Evolutionary conservation across 2,888 invertebrate genomes (phyloP).

Genomic region (Dione vanillae): DNA sequence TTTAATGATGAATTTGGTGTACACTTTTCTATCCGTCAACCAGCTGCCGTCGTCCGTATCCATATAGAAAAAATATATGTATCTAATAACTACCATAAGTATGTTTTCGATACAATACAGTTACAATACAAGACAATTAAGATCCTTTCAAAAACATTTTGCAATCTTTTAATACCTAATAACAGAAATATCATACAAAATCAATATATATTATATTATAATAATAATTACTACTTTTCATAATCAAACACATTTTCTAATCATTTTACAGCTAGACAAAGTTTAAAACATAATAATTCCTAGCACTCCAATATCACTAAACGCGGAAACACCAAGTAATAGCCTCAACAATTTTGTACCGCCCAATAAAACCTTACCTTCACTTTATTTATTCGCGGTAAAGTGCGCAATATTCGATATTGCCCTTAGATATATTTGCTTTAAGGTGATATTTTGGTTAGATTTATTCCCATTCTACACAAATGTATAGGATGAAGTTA

Average conservation of each 20-base stretch:
- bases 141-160: too few species aligned
- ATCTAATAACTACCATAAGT: too few species aligned
- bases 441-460: constrained; percentile 25
- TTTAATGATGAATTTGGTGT: too few species aligned
- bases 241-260: not conserved
- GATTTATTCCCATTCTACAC: constrained; percentile 30
- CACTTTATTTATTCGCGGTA: constrained; percentile 80
- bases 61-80: too few species aligned
- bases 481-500: constrained; percentile 19
- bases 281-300: constrained; percentile 60
- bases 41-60: too few species aligned
- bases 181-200: too few species aligned
- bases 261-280: not conserved
- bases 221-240: too few species aligned
- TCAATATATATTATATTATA: too few species aligned
- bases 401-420: constrained; percentile 81
- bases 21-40: too few species aligned
- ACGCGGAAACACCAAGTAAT: constrained; percentile 77
- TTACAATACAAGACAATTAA: too few species aligned
- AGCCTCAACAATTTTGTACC: constrained; percentile 80
- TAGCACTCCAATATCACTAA: constrained; percentile 78
- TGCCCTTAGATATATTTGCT: constrained; percentile 50
- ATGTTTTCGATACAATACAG: too few species aligned
- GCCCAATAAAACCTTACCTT: constrained; percentile 80
- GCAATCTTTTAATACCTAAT: too few species aligned